Evolutionary conservation across 2,797 vertebrate genomes (phyloP), one percentile per base, ranked within the genome.

Genomic region (Echiichthys vipera): DNA sequence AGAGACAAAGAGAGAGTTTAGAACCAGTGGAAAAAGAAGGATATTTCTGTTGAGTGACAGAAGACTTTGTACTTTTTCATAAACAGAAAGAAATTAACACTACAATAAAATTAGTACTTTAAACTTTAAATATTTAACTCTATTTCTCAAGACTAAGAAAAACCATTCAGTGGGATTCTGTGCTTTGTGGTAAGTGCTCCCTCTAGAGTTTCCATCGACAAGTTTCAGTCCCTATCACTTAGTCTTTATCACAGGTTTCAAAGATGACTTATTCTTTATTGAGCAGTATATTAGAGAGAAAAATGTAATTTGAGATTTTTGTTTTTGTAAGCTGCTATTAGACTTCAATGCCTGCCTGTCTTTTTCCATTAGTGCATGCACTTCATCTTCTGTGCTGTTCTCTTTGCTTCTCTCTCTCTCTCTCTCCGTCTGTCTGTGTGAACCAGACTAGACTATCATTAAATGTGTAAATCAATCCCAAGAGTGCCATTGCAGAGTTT

Each of bases 141-240:
- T 12, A 58, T 12, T 55, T 36, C 7, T 53, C 18, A 58, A 59
- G 1, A 27, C 12, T 43, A 7, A 37, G 24, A 39, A 10, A 8
- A 42, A 15, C 15, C 30, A 5, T 3, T 47, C 17, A 45, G 4
- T 37, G 0, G 15, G 7, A 58, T 32, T 37, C 10, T 40, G 43
- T 45, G 34, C 30, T 49, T 65, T 68, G 58, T 54, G 49, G 43
- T 42, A 46, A 83, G 64, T 69, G 63, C 83, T 62, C 73, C 73
- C 70, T 42, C 71, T 69, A 62, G 47, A 57, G 77, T 53, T 62
- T 15, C 7, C 54, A 22, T 2, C 30, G 22, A 32, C 10, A 68
- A 2, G n/a, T 64, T 73, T 69, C 27, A 72, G 13, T 47, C 43
- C 11, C 12, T n/a, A 7, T 20, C 29, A 18, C 34, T 32, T 7